Percentiles rank a stretch among this genome's conserved stretches.
Conservation (phyloP, 2,888 invertebrate genomes). For the Callyntrura sp. region DNA sequence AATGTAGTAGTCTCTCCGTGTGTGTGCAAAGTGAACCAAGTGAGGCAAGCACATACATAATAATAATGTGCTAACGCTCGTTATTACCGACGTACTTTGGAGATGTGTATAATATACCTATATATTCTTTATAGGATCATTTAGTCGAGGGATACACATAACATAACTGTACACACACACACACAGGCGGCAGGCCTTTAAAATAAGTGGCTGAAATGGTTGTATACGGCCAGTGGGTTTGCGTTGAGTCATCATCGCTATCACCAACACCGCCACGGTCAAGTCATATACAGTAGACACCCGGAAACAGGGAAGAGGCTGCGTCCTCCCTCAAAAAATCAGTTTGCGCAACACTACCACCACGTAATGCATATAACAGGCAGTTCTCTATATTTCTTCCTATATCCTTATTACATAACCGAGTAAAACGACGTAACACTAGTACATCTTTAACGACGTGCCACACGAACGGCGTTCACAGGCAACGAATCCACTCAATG, state of each 20-base stretch:
- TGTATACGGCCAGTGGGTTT: not conserved
- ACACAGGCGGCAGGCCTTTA: too few species aligned
- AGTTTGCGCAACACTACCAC: conserved; percentile 67
- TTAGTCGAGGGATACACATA: too few species aligned
- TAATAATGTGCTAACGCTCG: conserved; percentile 11
- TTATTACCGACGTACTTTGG: not conserved
- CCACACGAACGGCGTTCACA: too few species aligned
- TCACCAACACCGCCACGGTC: not conserved
- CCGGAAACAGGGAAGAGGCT: conserved; percentile 73
- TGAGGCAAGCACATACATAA: conserved; percentile 18
- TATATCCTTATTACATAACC: not conserved
- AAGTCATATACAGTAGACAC: conserved; percentile 41
- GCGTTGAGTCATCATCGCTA: conserved; percentile 56
- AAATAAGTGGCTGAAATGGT: not conserved
- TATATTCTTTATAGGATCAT: not conserved
- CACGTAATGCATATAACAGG: not conserved
- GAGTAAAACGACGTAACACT: not conserved
- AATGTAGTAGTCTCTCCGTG: not conserved
- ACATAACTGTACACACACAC: too few species aligned
- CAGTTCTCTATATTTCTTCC: not conserved
- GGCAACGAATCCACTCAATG: too few species aligned
- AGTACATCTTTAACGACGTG: not conserved
- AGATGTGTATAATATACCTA: not conserved
- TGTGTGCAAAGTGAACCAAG: not conserved
- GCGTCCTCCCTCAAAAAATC: conserved; percentile 65